Evolutionary conservation across 2,113 vertebrate species (phyloP).

Genomic region (Labeo catla): DNA sequence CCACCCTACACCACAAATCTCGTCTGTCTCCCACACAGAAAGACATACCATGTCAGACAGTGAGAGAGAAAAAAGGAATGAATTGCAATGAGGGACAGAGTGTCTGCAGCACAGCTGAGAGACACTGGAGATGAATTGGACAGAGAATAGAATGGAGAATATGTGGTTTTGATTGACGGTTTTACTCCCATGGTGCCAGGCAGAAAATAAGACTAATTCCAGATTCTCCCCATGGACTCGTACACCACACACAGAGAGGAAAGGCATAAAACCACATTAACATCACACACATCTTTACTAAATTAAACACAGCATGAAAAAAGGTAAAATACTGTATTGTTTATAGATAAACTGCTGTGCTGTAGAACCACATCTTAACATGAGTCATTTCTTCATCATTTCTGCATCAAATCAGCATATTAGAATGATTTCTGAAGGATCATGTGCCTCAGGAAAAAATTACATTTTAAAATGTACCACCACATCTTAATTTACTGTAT

Average conservation of each 20-base stretch:
- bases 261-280: conserved; percentile 4
- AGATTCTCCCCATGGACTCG: background rate
- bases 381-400: background rate
- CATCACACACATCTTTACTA: background rate
- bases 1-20: conserved; percentile 56
- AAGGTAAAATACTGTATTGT: background rate
- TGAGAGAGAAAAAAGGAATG: conserved; percentile 8
- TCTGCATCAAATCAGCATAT: too few relatives aligned
- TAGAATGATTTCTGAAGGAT: too few relatives aligned
- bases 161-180: conserved; percentile 19
- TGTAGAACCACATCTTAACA: background rate
- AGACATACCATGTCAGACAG: conserved; percentile 34
- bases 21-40: conserved; percentile 54
- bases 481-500: background rate
- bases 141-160: conserved; percentile 25
- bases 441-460: background rate
- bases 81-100: conserved; percentile 27
- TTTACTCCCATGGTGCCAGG: background rate
- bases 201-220: background rate
- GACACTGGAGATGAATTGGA: conserved; percentile 17
- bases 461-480: background rate
- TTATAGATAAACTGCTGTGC: background rate
- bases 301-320: background rate
- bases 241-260: background rate
- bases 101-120: conserved; percentile 23